A percentile compares a stretch with the other conserved stretches of the same genome.
phyloP scores from a whole-genome alignment of 1,140 invertebrate genomes.

The Polyergus mexicanus region DNA sequence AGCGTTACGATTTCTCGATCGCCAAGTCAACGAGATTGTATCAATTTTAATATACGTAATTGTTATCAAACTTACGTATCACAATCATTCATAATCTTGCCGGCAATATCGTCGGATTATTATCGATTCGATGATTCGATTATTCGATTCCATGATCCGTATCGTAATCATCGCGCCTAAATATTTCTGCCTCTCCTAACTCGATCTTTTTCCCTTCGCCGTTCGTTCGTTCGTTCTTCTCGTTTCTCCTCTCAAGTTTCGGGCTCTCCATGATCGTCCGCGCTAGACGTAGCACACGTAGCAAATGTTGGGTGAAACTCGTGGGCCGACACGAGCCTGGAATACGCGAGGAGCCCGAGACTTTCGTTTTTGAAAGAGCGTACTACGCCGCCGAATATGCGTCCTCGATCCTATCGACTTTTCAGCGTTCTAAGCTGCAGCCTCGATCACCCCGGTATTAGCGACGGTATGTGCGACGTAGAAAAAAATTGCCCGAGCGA shows the following conservation, averaged over 20 bases:
- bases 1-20: neutral
- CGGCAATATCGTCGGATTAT: neutral
- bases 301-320: conserved; percentile 80
- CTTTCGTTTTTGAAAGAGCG: conserved; percentile 81
- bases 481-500: neutral
- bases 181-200: conserved; percentile 32
- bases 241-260: conserved; percentile 64
- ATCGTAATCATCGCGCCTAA: conserved; percentile 39
- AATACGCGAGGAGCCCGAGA: conserved; percentile 79
- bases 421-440: conserved; percentile 52
- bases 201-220: neutral
- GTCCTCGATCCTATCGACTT: conserved; percentile 70
- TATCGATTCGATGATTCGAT: conserved; percentile 1
- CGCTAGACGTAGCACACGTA: conserved; percentile 70
- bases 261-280: conserved; percentile 62
- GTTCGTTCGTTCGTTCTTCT: conserved; percentile 30
- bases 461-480: neutral
- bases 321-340: conserved; percentile 74
- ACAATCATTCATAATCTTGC: neutral
- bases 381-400: conserved; percentile 41
- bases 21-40: neutral
- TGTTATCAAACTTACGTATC: neutral
- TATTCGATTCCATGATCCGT: too few relatives aligned
- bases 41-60: neutral
- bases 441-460: conserved; percentile 29